phyloP scores from a whole-genome alignment of 2,797 vertebrate species.

The Hafferia zeledoni region DNA sequence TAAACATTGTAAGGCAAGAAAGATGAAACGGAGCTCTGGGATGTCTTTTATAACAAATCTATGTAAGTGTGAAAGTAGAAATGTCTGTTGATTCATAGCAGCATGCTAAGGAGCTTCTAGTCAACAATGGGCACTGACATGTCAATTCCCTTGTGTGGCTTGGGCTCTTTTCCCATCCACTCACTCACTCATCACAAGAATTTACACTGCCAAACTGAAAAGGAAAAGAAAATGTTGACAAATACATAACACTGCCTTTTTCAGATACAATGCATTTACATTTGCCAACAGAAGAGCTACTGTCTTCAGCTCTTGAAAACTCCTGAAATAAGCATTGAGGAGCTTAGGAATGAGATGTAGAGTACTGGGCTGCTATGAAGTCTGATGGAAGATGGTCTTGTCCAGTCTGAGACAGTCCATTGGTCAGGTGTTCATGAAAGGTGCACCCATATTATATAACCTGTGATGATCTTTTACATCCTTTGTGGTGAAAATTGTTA shows the following conservation, averaged over 20 bases:
- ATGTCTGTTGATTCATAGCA: conserved; percentile 52
- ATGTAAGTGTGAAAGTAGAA: conserved; percentile 56
- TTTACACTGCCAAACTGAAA: conserved; percentile 28
- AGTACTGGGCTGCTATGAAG: background rate
- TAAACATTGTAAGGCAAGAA: conserved; percentile 64
- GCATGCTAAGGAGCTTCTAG: conserved; percentile 57
- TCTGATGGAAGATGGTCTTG: background rate
- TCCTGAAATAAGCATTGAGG: accelerated
- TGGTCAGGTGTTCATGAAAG: background rate
- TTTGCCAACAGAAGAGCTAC: background rate
- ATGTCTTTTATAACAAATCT: conserved; percentile 52
- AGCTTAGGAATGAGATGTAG: background rate
- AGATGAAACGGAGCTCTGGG: conserved; percentile 62
- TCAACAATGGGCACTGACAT: conserved; percentile 58
- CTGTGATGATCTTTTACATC: background rate
- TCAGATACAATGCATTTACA: background rate
- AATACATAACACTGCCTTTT: conserved; percentile 5
- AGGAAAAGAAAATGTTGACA: conserved; percentile 37
- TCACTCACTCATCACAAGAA: conserved; percentile 14
- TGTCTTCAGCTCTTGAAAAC: background rate
- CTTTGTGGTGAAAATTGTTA: background rate
- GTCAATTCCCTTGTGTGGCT: conserved; percentile 31
- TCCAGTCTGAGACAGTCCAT: background rate
- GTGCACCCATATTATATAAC: background rate
- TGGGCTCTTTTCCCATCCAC: conserved; percentile 17